These are phyloP conservation scores for Leucophora obtusa DNA, from an alignment of 2,888 invertebrate genomes.

Conservation along the genomic window DNA sequence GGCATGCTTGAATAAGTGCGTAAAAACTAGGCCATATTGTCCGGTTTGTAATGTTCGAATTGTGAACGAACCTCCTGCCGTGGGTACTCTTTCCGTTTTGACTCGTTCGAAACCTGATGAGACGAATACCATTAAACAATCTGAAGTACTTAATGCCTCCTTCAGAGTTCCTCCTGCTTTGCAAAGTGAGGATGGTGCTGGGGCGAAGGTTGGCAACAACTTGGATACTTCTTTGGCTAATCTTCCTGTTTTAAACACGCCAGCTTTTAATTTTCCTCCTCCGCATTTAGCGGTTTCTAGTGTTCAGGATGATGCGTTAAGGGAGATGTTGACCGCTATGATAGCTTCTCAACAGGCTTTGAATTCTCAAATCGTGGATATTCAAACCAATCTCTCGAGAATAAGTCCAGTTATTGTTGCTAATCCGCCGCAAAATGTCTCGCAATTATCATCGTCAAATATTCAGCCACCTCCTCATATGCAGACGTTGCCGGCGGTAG, in stretches of 20 bases:
- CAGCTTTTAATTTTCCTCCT: too few species aligned
- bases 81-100: too few species aligned
- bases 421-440: not conserved
- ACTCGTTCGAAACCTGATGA: too few species aligned
- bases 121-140: not conserved
- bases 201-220: too few species aligned
- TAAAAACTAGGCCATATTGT: conserved; percentile 21
- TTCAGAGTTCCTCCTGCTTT: too few species aligned
- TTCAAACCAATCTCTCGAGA: not conserved
- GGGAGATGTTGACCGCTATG: not conserved
- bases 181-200: too few species aligned
- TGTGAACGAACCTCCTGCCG: too few species aligned
- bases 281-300: not conserved
- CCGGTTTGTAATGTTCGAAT: conserved; percentile 11
- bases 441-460: too few species aligned
- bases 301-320: not conserved
- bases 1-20: conserved; percentile 5
- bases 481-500: too few species aligned
- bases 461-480: not conserved
- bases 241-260: not conserved
- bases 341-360: too few species aligned
- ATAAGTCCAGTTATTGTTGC: not conserved
- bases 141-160: not conserved
- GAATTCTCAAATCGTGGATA: not conserved
- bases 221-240: not conserved